A percentile compares a stretch with the other conserved stretches of the same genome.
phyloP scores from a whole-genome alignment of 2,797 vertebrate genomes.

The Anomalospiza imberbis region DNA sequence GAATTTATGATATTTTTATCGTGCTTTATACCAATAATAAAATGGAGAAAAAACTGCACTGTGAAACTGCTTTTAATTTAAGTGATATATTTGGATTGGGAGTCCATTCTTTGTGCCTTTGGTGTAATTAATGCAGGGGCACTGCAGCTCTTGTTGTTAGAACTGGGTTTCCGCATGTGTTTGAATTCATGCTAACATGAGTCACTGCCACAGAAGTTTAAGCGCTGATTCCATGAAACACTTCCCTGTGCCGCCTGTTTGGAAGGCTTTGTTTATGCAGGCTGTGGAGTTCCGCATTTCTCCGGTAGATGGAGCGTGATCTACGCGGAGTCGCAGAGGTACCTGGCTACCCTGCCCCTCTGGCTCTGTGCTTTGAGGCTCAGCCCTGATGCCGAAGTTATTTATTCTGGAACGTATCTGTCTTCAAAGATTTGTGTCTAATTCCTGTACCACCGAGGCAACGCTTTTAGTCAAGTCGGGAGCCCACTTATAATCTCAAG shows the following conservation, averaged over 20 bases:
- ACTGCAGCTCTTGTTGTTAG: background rate
- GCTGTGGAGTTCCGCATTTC: background rate
- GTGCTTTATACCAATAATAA: background rate
- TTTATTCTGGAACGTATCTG: background rate
- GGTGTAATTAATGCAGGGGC: background rate
- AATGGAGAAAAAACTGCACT: background rate
- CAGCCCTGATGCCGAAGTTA: background rate
- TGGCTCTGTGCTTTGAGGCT: background rate
- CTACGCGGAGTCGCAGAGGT: background rate
- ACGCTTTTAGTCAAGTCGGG: background rate
- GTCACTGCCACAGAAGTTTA: background rate
- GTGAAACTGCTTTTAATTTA: background rate
- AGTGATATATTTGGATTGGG: background rate
- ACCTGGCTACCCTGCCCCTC: background rate
- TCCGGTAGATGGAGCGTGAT: slow-evolving; percentile 52
- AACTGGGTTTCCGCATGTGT: background rate
- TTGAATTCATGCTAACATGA: background rate
- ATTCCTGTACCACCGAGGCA: background rate
- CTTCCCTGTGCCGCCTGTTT: background rate
- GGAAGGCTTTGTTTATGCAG: background rate
- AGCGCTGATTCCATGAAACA: background rate
- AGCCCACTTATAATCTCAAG: background rate
- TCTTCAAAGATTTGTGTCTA: background rate
- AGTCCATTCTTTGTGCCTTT: background rate
- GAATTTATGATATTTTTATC: background rate